Evolutionary conservation across 2,113 vertebrate genomes (phyloP), one percentile per base, ranked within the genome.

Genomic region (Protomyctophum bolini): DNA sequence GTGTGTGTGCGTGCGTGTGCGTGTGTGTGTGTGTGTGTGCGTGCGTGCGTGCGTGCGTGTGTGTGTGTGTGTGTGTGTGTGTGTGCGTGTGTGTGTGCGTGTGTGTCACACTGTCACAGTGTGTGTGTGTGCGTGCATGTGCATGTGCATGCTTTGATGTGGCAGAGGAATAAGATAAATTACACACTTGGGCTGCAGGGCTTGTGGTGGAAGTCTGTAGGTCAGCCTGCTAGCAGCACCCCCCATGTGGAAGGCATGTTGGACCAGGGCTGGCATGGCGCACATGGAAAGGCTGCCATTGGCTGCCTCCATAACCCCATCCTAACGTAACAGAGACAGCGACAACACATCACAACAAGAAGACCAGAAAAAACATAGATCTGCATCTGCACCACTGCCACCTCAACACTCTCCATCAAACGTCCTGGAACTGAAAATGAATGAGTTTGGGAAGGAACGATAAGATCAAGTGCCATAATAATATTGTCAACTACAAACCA

Each of bases 181-280:
- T 12, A 10, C 82, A 80, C 50, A 89, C 89, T 93, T 94, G 79
- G 93, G 85, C 81, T 87, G 90, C 68, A 93, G 70, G 33, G 91
- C 73, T 3, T 83, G 80, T 45, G 90, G 91, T 29, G 93, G 87
- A 77, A 95, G 77, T 15, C 52, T 76, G 88, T 94, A 97, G 52
- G 87, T 86, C 66, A 97, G 69, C 73, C 94, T 93, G 87, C 94
- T 96, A 21, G 80, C 63, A 6, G 88, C 87, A 4, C 94, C 93
- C 47, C 95, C 95, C 86, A 98, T 83, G 49, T 90, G 93, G 81
- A 93, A 91, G 0, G 90, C 93, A 74, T 92, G 82, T 54, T 70
- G 83, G 76, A 79, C 75, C 64, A 82, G 46, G 61, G 88, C 87
- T 50, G 91, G 79, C 4, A 61, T 48, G 0, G 57, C 15, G 63